These are phyloP conservation scores for Acanthiza pusilla DNA, from an alignment of 2,797 vertebrate species.

Conservation along the genomic window DNA sequence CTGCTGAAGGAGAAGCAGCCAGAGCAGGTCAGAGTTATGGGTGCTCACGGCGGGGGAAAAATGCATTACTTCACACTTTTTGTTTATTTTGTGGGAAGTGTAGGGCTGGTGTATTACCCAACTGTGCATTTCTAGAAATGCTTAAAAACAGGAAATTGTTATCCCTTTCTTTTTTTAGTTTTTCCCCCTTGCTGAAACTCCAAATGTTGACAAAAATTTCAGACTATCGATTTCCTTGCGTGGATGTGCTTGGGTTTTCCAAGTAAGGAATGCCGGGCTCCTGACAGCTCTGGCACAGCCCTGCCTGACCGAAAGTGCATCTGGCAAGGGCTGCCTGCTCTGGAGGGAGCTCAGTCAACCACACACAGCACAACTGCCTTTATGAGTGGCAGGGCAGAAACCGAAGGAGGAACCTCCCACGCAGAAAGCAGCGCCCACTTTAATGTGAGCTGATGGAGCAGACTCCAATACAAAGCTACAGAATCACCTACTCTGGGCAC, in stretches of 20 bases:
- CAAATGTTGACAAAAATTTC: neutral
- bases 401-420: neutral
- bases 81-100: conserved; percentile 50
- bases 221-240: neutral
- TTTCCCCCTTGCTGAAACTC: neutral
- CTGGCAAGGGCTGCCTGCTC: neutral
- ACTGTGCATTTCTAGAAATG: conserved; percentile 34
- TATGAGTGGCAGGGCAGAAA: conserved; percentile 9
- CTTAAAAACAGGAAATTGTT: conserved; percentile 52
- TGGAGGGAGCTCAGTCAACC: neutral
- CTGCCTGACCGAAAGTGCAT: conserved; percentile 15
- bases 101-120: neutral
- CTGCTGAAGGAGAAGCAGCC: neutral
- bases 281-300: neutral
- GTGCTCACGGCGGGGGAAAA: conserved; percentile 22
- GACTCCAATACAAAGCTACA: neutral
- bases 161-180: neutral
- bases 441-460: neutral
- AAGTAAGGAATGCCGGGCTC: neutral
- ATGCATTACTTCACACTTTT: conserved; percentile 13
- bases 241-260: neutral
- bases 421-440: neutral
- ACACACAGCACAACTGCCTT: conserved; percentile 27
- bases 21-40: neutral
- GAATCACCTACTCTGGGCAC: neutral